Evolutionary conservation across 2,113 vertebrate species (phyloP).

Genomic region (Brachirus orientalis): DNA sequence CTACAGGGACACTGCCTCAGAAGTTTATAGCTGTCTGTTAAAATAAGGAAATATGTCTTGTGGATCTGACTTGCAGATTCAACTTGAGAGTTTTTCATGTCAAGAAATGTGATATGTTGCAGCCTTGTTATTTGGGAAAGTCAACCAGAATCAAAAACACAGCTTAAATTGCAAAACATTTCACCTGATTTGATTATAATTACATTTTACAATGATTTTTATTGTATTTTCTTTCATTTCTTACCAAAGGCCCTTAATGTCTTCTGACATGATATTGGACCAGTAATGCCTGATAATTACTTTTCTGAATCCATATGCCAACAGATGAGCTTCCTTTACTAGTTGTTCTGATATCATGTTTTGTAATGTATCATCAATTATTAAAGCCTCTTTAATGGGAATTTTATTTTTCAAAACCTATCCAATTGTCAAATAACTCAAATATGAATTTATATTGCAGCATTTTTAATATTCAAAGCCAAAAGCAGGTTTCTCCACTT

Average conservation of each 20-base stretch:
- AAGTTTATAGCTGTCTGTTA: conserved; percentile 35
- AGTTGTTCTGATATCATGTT: not conserved
- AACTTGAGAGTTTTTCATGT: conserved; percentile 24
- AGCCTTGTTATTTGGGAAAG: conserved; percentile 27
- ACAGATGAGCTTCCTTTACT: not conserved
- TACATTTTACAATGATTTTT: not conserved
- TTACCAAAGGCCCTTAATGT: not conserved
- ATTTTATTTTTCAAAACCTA: not conserved
- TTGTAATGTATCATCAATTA: not conserved
- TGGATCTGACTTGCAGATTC: conserved; percentile 36
- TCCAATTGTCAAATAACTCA: not conserved
- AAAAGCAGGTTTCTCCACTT: not conserved
- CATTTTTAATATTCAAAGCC: not conserved
- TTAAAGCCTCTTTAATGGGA: not conserved
- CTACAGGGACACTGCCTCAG: conserved; percentile 17
- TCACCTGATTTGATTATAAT: not conserved
- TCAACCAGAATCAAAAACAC: conserved; percentile 16
- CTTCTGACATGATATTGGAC: too few species aligned
- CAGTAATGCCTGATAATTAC: too few species aligned
- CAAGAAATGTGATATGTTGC: conserved; percentile 22
- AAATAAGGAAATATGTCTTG: conserved; percentile 41
- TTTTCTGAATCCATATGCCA: not conserved
- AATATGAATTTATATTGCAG: not conserved
- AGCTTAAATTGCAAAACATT: conserved; percentile 13
- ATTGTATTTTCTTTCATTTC: not conserved